Evolutionary conservation across 2,888 invertebrate genomes (phyloP).

Genomic region (Hyalella azteca): DNA sequence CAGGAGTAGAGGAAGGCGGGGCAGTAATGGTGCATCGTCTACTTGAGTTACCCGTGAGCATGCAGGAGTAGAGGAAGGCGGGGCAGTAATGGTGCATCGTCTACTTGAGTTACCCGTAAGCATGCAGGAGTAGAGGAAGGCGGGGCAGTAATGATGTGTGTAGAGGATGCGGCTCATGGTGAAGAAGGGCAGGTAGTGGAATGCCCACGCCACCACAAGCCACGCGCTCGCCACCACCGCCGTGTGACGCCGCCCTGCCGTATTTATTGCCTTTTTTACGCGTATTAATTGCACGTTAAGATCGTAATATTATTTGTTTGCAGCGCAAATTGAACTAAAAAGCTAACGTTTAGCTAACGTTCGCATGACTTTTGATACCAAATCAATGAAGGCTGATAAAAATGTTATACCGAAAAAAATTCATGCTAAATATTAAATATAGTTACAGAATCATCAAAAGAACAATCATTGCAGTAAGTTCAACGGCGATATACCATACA

Average conservation of each 20-base stretch:
- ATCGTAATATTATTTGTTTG: too few species aligned
- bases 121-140: slow-evolving; percentile 57
- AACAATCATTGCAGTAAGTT: not conserved
- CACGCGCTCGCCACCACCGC: slow-evolving; percentile 43
- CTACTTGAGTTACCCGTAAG: slow-evolving; percentile 46
- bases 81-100: slow-evolving; percentile 54
- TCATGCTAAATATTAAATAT: too few species aligned
- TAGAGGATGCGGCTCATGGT: slow-evolving; percentile 58
- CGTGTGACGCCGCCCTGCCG: slow-evolving; percentile 13
- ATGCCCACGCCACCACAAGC: slow-evolving; percentile 49
- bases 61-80: slow-evolving; percentile 55
- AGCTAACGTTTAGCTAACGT: too few species aligned
- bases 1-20: slow-evolving; percentile 54
- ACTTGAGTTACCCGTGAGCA: slow-evolving; percentile 51
- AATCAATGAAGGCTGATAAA: too few species aligned
- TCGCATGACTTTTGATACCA: too few species aligned
- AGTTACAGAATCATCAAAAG: not conserved
- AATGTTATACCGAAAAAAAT: too few species aligned
- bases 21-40: slow-evolving; percentile 57
- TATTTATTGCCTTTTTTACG: not conserved
- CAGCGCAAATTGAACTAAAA: too few species aligned
- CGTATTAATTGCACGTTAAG: too few species aligned
- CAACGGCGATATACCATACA: not conserved
- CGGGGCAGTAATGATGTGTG: slow-evolving; percentile 55
- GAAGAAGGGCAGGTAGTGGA: slow-evolving; percentile 58